phyloP scores from a whole-genome alignment of 1,140 invertebrate species.

The Sitodiplosis mosellana region DNA sequence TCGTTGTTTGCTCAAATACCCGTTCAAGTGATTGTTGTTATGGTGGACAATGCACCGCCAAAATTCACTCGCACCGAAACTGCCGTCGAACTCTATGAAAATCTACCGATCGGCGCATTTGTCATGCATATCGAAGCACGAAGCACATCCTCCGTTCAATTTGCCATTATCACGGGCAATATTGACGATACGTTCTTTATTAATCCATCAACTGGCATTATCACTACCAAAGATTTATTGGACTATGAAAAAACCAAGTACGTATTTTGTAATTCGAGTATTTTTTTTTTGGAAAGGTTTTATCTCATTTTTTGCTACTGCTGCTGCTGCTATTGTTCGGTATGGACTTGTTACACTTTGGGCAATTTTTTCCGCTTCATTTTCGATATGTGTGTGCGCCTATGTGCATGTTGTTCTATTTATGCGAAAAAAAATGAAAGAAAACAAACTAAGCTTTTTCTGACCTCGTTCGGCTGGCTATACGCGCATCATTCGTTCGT shows the following conservation, averaged over 20 bases:
- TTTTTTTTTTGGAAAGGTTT: neutral
- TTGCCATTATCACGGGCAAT: slow-evolving; percentile 66
- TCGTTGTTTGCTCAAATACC: slow-evolving; percentile 55
- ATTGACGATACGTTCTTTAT: slow-evolving; percentile 54
- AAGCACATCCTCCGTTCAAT: slow-evolving; percentile 60
- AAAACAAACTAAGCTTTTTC: too few species aligned
- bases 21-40: slow-evolving; percentile 70
- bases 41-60: slow-evolving; percentile 77
- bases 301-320: neutral
- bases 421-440: too few species aligned
- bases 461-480: too few species aligned
- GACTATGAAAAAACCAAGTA: slow-evolving; percentile 53
- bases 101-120: slow-evolving; percentile 55
- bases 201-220: slow-evolving; percentile 68
- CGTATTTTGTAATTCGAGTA: neutral
- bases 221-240: slow-evolving; percentile 49
- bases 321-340: too few species aligned
- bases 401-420: too few species aligned
- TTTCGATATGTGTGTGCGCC: too few species aligned
- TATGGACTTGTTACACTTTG: too few species aligned
- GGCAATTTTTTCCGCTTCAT: too few species aligned
- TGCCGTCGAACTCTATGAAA: slow-evolving; percentile 67
- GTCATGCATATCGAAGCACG: slow-evolving; percentile 59
- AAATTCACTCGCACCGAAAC: slow-evolving; percentile 43
- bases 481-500: too few species aligned